Evolutionary conservation across 2,797 vertebrate species (phyloP).

Genomic region (Danionella dracula): DNA sequence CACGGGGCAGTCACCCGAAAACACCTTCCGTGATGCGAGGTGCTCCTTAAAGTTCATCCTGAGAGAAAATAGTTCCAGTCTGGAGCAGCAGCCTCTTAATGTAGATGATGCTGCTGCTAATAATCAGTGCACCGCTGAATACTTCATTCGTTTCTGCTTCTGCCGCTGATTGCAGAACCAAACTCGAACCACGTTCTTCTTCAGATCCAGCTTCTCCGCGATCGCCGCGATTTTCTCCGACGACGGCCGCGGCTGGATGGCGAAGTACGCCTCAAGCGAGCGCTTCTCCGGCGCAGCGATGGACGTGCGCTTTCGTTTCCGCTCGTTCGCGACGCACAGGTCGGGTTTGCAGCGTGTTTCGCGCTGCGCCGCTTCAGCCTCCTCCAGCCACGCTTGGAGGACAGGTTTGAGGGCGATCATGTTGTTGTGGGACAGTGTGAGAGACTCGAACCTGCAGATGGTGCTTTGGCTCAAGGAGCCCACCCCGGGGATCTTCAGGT

Average conservation of each 20-base stretch:
- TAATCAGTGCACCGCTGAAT: constrained; percentile 86
- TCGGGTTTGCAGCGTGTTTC: constrained; percentile 81
- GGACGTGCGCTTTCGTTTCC: constrained; percentile 88
- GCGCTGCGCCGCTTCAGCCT: constrained; percentile 82
- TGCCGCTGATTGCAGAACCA: constrained; percentile 95
- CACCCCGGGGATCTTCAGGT: constrained; percentile 90
- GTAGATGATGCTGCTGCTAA: no score
- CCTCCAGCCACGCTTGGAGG: constrained; percentile 90
- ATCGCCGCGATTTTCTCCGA: constrained; percentile 90
- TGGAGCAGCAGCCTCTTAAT: no score
- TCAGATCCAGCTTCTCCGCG: constrained; percentile 88
- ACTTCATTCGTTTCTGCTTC: constrained; percentile 95
- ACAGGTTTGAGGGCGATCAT: constrained; percentile 93
- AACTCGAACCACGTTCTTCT: constrained; percentile 91
- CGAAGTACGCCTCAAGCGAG: constrained; percentile 89
- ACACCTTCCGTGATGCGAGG: no score
- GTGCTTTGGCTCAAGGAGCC: constrained; percentile 94
- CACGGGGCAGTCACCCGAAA: no score
- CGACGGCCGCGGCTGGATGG: constrained; percentile 88
- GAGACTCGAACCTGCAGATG: constrained; percentile 94
- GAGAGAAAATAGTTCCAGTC: no score
- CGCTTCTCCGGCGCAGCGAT: constrained; percentile 92
- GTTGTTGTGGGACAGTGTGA: constrained; percentile 95
- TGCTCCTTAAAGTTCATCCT: no score
- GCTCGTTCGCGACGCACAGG: constrained; percentile 74